Evolutionary conservation across 1,140 invertebrate species (phyloP), one percentile per base, ranked within the genome.

Genomic region (Leptoteleia sp.): DNA sequence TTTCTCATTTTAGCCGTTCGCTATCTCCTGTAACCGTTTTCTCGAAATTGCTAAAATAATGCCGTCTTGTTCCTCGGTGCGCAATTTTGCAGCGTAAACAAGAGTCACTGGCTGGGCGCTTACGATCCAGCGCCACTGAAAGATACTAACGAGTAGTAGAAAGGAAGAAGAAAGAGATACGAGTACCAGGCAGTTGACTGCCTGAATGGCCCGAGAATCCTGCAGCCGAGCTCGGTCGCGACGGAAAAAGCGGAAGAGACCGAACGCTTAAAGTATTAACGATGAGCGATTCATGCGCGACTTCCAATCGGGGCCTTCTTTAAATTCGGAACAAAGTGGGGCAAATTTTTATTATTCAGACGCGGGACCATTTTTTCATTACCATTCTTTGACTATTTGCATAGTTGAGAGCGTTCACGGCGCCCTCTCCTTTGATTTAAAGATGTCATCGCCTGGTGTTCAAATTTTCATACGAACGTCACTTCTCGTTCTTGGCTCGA

Each of bases 1-100:
- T 68, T 62, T 43, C 59, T 76, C 42, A 57, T 70, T 80, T 73
- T 40, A 70, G 45, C 42, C 38, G 19, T 35, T 48, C 64, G 15
- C 73, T 76, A 76, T 80, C 67, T 76, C 11, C 62, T 59, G 42
- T 67, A 59, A 61, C 45, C 55, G 55, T 72, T 80, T 62, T 61
- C 33, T 48, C 45, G 73, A 76, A 81, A 76, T 79, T 68, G 72
- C 71, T 79, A 61, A 78, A 76, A 81, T 76, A 76, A 71, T 79
- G 68, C 62, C 45, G 43, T 76, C 71, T 65, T 76, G 78, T 79
- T 79, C 80, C 73, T 81, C 13, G 59, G 76, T 72, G 80, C 29
- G 62, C 72, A 81, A 79, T 81, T 79, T 79, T 61, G 65, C 68
- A 76, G 65, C 72, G 80, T 81, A 81, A 81, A 81, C 76, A 79